These are phyloP conservation scores for Apamea crenata DNA, from an alignment of 2,888 invertebrate species.

Conservation along the genomic window DNA sequence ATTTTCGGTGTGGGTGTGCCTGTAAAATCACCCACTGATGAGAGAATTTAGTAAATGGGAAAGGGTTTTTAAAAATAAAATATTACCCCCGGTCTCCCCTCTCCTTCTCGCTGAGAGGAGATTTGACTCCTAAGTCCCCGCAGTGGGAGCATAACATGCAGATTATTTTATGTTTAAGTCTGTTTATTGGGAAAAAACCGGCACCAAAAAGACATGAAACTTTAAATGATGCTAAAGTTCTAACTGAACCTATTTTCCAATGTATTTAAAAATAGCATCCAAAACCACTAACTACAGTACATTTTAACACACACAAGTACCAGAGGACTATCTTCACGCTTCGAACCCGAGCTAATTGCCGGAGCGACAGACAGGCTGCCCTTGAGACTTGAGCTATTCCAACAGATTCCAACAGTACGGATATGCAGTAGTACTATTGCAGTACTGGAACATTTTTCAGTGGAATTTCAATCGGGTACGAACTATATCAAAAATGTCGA, in stretches of 20 bases:
- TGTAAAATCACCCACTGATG: not conserved
- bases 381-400: conserved; percentile 28
- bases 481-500: conserved; percentile 5
- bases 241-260: not conserved
- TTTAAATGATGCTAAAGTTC: not conserved
- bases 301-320: not conserved
- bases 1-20: not conserved
- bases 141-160: not conserved
- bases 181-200: too few species aligned
- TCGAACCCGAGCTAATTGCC: conserved; percentile 41
- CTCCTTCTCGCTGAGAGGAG: not conserved
- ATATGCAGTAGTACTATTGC: not conserved
- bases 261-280: not conserved
- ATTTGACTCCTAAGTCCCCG: not conserved
- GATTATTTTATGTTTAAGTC: too few species aligned
- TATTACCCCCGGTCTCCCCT: not conserved
- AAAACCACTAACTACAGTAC: not conserved
- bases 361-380: conserved; percentile 43
- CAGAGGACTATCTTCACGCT: conserved; percentile 28
- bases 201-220: not conserved
- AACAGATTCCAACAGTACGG: conserved; percentile 1
- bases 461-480: conserved; percentile 29
- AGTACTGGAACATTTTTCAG: conserved; percentile 14
- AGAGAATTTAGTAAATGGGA: not conserved
- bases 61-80: not conserved